Evolutionary conservation across 2,113 vertebrate genomes (phyloP).

Genomic region (Casuarius casuarius): DNA sequence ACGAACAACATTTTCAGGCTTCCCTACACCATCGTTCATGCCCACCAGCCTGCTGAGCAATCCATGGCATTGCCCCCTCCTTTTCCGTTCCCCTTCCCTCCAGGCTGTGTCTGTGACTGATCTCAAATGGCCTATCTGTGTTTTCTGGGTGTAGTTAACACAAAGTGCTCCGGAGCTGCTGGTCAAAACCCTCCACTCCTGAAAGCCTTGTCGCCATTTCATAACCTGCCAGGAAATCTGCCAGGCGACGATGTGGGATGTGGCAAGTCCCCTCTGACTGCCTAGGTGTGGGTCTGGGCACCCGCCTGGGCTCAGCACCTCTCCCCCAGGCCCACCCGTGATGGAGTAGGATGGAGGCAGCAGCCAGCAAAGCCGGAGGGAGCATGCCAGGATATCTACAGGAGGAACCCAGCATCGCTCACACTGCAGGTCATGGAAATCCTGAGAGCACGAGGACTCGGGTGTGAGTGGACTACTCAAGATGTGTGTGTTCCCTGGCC

Average conservation of each 20-base stretch:
- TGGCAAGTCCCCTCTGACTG: not conserved
- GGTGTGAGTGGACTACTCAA: not conserved
- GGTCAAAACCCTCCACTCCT: not conserved
- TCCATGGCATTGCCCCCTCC: not conserved
- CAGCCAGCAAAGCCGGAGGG: not conserved
- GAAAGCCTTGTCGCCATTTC: not conserved
- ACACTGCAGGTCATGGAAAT: not conserved
- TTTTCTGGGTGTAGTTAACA: not conserved
- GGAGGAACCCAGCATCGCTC: not conserved
- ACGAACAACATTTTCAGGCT: not conserved
- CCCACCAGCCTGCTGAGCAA: not conserved
- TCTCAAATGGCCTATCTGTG: not conserved
- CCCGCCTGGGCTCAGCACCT: not conserved
- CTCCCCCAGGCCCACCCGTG: no score
- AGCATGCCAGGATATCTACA: not conserved
- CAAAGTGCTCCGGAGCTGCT: not conserved
- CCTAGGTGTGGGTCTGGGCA: not conserved
- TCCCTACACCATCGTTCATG: not conserved
- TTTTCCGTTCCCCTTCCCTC: not conserved
- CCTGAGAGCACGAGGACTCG: no score
- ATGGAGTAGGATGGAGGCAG: not conserved
- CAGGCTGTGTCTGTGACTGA: not conserved
- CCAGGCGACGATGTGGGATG: not conserved
- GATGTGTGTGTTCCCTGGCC: accelerated
- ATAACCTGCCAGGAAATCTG: not conserved